These are phyloP conservation scores for Cephalopterus ornatus DNA, from an alignment of 2,113 vertebrate genomes.

Conservation along the genomic window DNA sequence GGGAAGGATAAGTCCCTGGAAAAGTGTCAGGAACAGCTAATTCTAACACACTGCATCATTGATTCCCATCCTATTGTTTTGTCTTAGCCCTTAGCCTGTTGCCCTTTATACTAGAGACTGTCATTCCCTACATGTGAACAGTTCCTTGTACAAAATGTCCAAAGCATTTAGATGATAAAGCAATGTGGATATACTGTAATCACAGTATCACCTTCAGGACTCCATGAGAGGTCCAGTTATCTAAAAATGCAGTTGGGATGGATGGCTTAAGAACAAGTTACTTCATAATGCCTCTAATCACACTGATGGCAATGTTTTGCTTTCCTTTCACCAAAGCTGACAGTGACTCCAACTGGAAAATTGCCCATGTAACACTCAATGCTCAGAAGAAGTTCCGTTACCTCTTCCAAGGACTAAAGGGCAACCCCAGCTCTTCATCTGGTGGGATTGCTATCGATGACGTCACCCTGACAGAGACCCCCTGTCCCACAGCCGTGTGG, in stretches of 20 bases:
- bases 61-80: background rate
- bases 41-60: background rate
- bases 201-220: background rate
- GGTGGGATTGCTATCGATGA: slow-evolving; percentile 88
- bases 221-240: background rate
- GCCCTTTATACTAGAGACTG: background rate
- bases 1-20: background rate
- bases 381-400: slow-evolving; percentile 87
- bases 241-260: background rate
- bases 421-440: slow-evolving; percentile 59
- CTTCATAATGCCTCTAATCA: background rate
- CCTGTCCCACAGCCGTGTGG: slow-evolving; percentile 85
- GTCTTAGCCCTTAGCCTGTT: background rate
- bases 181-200: background rate
- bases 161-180: background rate
- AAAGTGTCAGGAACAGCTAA: background rate
- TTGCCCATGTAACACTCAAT: slow-evolving; percentile 81
- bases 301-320: background rate
- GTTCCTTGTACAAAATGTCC: background rate
- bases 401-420: slow-evolving; percentile 83
- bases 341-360: slow-evolving; percentile 81
- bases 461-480: slow-evolving; percentile 81
- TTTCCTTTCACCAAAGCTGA: slow-evolving; percentile 72
- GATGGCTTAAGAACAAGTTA: background rate
- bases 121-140: background rate